Conservation (phyloP, 2,888 invertebrate genomes). For the Chloroclystis v-ata region DNA sequence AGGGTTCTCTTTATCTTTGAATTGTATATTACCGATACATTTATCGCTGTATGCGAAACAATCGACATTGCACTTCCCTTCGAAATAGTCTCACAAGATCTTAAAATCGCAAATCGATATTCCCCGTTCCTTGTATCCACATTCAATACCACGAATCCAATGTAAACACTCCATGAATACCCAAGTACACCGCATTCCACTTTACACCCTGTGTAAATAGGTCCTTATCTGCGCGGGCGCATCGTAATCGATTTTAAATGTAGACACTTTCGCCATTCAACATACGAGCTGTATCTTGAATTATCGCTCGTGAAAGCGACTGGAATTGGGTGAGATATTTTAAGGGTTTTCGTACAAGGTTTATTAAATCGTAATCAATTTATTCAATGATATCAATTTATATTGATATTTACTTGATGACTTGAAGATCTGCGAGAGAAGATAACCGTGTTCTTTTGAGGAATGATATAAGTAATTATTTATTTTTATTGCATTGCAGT, state of each 20-base stretch:
- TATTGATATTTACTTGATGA: too few species aligned
- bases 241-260: constrained; percentile 35
- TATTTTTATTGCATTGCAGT: too few species aligned
- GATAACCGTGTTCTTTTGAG: too few species aligned
- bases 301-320: constrained; percentile 26
- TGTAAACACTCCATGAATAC: constrained; percentile 33
- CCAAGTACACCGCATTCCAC: constrained; percentile 48
- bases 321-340: constrained; percentile 23
- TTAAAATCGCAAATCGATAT: too few species aligned
- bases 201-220: constrained; percentile 37
- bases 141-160: constrained; percentile 23
- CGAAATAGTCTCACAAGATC: too few species aligned
- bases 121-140: constrained; percentile 1
- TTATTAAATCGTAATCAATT: background rate
- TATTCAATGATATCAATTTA: too few species aligned
- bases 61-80: too few species aligned
- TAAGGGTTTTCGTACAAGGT: constrained; percentile 10
- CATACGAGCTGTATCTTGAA: constrained; percentile 17
- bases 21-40: too few species aligned
- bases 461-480: too few species aligned
- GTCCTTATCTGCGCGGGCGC: constrained; percentile 33
- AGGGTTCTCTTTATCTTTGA: too few species aligned
- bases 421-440: too few species aligned
- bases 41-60: too few species aligned
- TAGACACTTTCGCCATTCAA: constrained; percentile 33